Percentiles rank a stretch among this genome's conserved stretches.
phyloP scores from a whole-genome alignment of 2,888 invertebrate genomes.

The Hydroisotoma schaefferi region DNA sequence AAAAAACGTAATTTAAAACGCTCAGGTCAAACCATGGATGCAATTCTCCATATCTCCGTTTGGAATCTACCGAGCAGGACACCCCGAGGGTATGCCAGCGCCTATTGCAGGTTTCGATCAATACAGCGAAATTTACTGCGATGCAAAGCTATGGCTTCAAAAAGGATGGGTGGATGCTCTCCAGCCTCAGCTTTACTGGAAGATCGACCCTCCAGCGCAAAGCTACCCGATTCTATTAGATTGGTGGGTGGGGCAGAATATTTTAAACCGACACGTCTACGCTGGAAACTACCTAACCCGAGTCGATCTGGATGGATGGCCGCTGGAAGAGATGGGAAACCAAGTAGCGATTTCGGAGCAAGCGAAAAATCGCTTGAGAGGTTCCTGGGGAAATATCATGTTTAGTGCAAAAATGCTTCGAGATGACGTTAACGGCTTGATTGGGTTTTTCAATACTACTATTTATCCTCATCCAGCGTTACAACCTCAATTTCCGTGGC shows the following conservation, averaged over 20 bases:
- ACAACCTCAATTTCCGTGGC: conserved; percentile 35
- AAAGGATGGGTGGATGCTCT: conserved; percentile 39
- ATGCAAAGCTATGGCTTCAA: conserved; percentile 39
- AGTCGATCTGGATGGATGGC: conserved; percentile 29
- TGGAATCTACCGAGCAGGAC: conserved; percentile 37
- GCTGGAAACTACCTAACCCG: conserved; percentile 37
- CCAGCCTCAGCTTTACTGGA: conserved; percentile 44
- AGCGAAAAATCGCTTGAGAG: conserved; percentile 14
- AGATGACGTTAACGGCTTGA: conserved; percentile 16
- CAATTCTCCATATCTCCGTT: conserved; percentile 43
- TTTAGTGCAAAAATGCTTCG: conserved; percentile 40
- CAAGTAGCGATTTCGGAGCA: conserved; percentile 33
- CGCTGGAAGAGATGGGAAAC: conserved; percentile 27
- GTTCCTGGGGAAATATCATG: conserved; percentile 41
- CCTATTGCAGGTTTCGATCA: conserved; percentile 41
- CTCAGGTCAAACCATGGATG: conserved; percentile 33
- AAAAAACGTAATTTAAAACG: no score
- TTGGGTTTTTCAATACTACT: conserved; percentile 20
- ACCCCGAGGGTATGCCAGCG: conserved; percentile 41
- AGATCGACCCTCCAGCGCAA: conserved; percentile 37
- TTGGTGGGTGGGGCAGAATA: conserved; percentile 40
- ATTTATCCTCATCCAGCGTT: conserved; percentile 32
- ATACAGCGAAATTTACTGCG: conserved; percentile 36
- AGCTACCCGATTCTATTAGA: conserved; percentile 40
- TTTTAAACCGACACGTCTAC: conserved; percentile 28